Conservation (phyloP, 2,113 vertebrate genomes). For the Tylochromis polylepis region DNA sequence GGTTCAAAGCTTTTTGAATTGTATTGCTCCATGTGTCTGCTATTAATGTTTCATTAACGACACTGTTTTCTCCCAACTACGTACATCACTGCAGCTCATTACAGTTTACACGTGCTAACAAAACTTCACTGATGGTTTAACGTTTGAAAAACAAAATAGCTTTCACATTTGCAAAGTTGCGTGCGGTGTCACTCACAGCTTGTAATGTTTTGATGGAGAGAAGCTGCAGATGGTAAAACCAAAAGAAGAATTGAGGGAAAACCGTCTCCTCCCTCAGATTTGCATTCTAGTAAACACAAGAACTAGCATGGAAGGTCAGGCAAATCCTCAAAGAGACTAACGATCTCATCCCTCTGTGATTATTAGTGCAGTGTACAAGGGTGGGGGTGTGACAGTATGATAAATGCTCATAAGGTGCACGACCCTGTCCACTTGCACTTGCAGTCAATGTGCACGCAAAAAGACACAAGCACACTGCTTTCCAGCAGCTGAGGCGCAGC, state of each 20-base stretch:
- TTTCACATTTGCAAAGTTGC: background rate
- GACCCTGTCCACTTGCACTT: background rate
- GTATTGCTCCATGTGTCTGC: background rate
- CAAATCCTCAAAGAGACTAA: conserved; percentile 6
- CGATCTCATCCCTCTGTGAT: background rate
- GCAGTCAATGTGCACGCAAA: background rate
- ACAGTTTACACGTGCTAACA: background rate
- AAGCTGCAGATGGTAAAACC: background rate
- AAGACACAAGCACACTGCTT: background rate
- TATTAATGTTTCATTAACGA: background rate
- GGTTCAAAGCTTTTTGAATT: background rate
- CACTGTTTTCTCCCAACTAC: background rate
- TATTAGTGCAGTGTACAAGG: background rate
- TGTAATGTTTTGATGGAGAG: background rate
- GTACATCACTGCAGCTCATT: conserved; percentile 3
- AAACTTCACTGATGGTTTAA: background rate
- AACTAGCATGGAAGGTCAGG: background rate
- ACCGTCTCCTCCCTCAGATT: background rate
- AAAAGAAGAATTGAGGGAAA: background rate
- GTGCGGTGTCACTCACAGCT: background rate
- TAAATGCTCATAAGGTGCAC: background rate
- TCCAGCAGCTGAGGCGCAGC: background rate
- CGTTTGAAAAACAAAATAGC: background rate
- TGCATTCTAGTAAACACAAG: background rate
- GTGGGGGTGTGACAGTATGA: conserved; percentile 12